phyloP scores from a whole-genome alignment of 2,113 vertebrate species.

The Zosterops pallidus region DNA sequence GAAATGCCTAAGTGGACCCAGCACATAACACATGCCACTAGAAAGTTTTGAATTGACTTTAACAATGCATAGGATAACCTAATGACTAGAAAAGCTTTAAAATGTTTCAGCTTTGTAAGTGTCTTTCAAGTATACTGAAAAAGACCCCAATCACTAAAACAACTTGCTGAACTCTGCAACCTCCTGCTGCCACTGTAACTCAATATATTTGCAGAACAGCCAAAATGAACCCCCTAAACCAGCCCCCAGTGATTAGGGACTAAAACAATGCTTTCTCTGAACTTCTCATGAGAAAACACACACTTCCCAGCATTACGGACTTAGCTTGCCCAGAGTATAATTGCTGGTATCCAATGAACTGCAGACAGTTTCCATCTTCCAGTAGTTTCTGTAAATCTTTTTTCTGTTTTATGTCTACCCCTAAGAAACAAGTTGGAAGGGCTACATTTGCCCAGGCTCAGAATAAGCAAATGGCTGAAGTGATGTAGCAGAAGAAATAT shows the following conservation, averaged over 20 bases:
- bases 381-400: neutral
- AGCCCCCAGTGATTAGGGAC: slow-evolving; percentile 15
- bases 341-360: slow-evolving; percentile 38
- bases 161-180: slow-evolving; percentile 49
- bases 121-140: slow-evolving; percentile 17
- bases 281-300: slow-evolving; percentile 51
- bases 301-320: neutral
- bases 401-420: neutral
- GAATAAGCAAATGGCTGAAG: neutral
- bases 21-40: neutral
- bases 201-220: slow-evolving; percentile 53
- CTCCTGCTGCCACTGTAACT: slow-evolving; percentile 39
- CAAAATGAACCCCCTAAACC: slow-evolving; percentile 36
- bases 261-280: slow-evolving; percentile 47
- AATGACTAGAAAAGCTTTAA: slow-evolving; percentile 11
- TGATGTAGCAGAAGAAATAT: neutral
- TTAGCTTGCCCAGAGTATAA: slow-evolving; percentile 3
- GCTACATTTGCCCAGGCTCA: neutral
- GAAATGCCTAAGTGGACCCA: neutral
- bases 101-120: neutral
- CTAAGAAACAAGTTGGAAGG: neutral
- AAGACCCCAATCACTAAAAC: neutral
- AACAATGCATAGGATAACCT: neutral
- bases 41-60: neutral
- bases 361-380: slow-evolving; percentile 23